Conservation (phyloP, 1,140 invertebrate species). For the Dendroctonus ponderosae region DNA sequence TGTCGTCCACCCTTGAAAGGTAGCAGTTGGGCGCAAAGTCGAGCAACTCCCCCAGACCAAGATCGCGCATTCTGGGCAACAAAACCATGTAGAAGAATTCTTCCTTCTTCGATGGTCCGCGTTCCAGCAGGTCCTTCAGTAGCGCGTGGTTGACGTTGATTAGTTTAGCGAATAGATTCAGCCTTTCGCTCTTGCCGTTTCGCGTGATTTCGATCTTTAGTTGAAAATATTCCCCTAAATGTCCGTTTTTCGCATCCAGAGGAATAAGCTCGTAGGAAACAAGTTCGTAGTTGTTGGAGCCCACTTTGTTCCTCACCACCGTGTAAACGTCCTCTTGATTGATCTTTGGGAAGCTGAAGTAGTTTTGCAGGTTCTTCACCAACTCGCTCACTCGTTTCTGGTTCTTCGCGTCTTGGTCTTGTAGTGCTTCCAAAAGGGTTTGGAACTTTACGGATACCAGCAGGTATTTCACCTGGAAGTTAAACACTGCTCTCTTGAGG, state of each 20-base stretch:
- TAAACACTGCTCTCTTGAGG: neutral
- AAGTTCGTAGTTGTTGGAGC: conserved; percentile 1
- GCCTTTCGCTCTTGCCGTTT: neutral
- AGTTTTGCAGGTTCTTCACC: conserved; percentile 1
- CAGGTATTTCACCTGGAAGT: neutral
- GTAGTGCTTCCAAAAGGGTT: neutral
- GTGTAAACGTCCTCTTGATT: conserved; percentile 17
- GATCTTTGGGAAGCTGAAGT: conserved; percentile 4
- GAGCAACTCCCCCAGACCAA: neutral
- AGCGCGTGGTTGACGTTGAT: neutral
- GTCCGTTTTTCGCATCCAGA: conserved; percentile 13
- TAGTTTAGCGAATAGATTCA: conserved; percentile 17
- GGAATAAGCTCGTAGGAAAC: conserved; percentile 11
- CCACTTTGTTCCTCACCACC: neutral
- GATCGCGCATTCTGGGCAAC: neutral
- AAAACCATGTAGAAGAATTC: conserved; percentile 17
- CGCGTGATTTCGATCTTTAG: conserved; percentile 1
- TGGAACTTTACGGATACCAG: neutral
- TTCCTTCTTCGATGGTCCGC: conserved; percentile 11
- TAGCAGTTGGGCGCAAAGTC: conserved; percentile 16
- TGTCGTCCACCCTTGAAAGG: conserved; percentile 8
- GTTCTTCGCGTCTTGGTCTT: conserved; percentile 35
- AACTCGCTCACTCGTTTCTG: conserved; percentile 16
- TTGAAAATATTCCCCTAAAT: conserved; percentile 18
- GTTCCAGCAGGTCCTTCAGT: neutral